Percentiles rank a stretch among this genome's conserved stretches.
These are phyloP conservation scores for Drosophila barbarae DNA, from an alignment of 2,888 invertebrate genomes.

Conservation along the genomic window DNA sequence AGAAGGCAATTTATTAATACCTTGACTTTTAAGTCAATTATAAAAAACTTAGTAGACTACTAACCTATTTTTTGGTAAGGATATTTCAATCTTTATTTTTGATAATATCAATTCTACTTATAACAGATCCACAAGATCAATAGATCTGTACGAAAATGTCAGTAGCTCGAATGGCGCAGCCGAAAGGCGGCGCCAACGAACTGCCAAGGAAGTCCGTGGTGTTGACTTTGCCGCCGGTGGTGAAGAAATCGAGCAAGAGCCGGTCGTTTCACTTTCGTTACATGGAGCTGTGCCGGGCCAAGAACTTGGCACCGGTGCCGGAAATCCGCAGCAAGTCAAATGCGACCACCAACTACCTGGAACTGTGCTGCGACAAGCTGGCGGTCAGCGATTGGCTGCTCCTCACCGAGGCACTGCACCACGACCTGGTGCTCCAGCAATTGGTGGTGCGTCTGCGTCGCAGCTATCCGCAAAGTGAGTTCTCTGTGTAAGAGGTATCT, in stretches of 20 bases:
- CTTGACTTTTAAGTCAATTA: constrained; percentile 7
- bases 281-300: constrained; percentile 77
- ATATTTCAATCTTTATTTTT: neutral
- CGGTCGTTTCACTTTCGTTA: constrained; percentile 79
- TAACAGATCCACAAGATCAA: constrained; percentile 1
- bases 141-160: constrained; percentile 47
- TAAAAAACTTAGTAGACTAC: neutral
- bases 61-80: constrained; percentile 5
- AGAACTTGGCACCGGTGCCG: constrained; percentile 73
- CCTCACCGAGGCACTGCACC: constrained; percentile 85
- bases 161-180: constrained; percentile 20
- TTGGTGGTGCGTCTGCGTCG: constrained; percentile 84
- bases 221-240: constrained; percentile 50
- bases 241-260: constrained; percentile 75
- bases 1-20: neutral
- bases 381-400: constrained; percentile 89
- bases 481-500: neutral
- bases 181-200: constrained; percentile 26
- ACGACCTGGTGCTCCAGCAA: constrained; percentile 86
- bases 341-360: constrained; percentile 82
- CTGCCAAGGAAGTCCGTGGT: constrained; percentile 38
- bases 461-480: constrained; percentile 72
- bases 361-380: constrained; percentile 87
- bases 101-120: neutral
- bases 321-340: constrained; percentile 77